phyloP scores from a whole-genome alignment of 2,113 vertebrate genomes.

The Notothenia rossii region DNA sequence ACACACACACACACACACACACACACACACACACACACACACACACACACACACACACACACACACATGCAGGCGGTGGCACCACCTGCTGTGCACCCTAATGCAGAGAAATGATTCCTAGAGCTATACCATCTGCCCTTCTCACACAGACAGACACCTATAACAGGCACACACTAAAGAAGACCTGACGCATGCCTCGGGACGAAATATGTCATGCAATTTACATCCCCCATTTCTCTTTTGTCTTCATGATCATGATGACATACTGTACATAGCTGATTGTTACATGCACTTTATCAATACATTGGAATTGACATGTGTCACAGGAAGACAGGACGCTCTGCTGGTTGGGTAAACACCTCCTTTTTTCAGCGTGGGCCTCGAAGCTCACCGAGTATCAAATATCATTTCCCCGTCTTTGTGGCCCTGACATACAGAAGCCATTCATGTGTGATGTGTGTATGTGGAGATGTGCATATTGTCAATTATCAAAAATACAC shows the following conservation, averaged over 20 bases:
- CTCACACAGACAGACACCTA: constrained; percentile 37
- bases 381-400: constrained; percentile 10
- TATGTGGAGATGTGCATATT: background rate
- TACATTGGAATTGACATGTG: constrained; percentile 18
- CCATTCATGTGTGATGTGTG: constrained; percentile 4
- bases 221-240: background rate
- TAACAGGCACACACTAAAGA: constrained; percentile 9
- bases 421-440: background rate
- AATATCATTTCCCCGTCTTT: constrained; percentile 24
- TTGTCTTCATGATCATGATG: background rate
- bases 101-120: constrained; percentile 71
- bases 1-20: background rate
- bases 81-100: constrained; percentile 67
- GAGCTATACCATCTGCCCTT: constrained; percentile 77
- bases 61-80: constrained; percentile 21
- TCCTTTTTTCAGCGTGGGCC: constrained; percentile 27
- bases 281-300: constrained; percentile 15
- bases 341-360: constrained; percentile 29
- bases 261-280: background rate
- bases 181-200: background rate
- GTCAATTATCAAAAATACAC: too few species aligned
- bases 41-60: constrained; percentile 2
- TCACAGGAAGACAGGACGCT: background rate
- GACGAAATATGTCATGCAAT: background rate
- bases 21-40: background rate